A percentile compares a stretch with the other conserved stretches of the same genome.
These are phyloP conservation scores for Uropetala carovei DNA, from an alignment of 2,888 invertebrate species.

Conservation along the genomic window DNA sequence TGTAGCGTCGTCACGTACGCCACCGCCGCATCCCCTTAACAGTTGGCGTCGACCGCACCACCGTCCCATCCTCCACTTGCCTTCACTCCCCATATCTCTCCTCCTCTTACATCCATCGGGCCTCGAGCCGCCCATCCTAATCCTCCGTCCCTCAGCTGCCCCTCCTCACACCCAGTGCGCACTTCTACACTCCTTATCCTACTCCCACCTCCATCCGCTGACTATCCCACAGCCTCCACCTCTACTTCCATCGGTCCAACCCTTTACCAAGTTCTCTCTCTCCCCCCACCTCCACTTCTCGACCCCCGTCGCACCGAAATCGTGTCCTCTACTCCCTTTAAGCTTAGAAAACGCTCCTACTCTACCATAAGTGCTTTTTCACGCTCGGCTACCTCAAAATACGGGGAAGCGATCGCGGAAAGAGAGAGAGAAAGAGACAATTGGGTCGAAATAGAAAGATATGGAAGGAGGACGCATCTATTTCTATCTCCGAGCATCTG, in stretches of 20 bases:
- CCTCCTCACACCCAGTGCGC: background rate
- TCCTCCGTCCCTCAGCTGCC: background rate
- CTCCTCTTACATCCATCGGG: background rate
- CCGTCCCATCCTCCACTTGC: constrained; percentile 4
- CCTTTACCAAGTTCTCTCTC: background rate
- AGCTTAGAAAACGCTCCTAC: constrained; percentile 45
- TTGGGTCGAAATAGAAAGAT: background rate
- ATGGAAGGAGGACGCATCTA: constrained; percentile 66
- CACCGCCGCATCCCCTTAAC: constrained; percentile 59
- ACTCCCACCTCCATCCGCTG: background rate
- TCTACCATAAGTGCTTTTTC: constrained; percentile 56
- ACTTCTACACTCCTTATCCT: background rate
- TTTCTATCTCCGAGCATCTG: constrained; percentile 69
- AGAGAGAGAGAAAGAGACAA: background rate
- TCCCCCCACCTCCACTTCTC: background rate
- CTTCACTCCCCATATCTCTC: background rate
- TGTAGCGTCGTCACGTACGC: constrained; percentile 61
- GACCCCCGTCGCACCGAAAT: background rate
- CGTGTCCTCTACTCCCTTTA: constrained; percentile 60
- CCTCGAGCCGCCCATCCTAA: background rate
- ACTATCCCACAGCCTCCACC: background rate
- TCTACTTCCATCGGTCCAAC: background rate
- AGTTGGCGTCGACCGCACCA: constrained; percentile 61
- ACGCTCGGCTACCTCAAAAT: constrained; percentile 57
- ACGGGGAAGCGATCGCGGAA: constrained; percentile 49